These are phyloP conservation scores for Triplophysa rosa DNA, from an alignment of 2,113 vertebrate species.

Conservation along the genomic window DNA sequence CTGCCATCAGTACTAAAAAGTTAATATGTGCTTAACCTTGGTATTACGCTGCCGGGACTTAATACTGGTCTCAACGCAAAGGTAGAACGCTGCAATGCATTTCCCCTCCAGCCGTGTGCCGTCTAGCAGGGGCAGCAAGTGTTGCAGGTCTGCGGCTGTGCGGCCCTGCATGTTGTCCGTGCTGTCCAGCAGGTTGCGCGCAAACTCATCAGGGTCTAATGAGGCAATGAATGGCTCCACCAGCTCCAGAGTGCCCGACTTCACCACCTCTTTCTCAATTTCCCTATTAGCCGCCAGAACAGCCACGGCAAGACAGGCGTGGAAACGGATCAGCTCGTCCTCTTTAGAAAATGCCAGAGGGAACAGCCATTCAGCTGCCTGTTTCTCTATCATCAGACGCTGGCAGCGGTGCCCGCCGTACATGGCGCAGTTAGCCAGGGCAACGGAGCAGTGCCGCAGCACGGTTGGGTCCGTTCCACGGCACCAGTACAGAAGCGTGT, in stretches of 20 bases:
- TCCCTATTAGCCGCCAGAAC: conserved; percentile 92
- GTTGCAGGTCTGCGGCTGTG: conserved; percentile 88
- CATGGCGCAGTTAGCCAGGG: conserved; percentile 95
- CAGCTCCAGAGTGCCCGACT: conserved; percentile 91
- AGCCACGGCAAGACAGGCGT: conserved; percentile 89
- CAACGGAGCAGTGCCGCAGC: conserved; percentile 91
- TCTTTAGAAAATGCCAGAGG: conserved; percentile 93
- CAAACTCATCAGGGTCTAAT: conserved; percentile 86
- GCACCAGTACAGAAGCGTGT: conserved; percentile 94
- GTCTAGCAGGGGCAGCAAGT: conserved; percentile 87
- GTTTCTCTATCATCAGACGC: conserved; percentile 93
- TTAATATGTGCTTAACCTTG: conserved; percentile 76
- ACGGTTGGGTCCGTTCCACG: conserved; percentile 84
- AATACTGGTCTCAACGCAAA: conserved; percentile 89
- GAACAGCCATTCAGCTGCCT: conserved; percentile 93
- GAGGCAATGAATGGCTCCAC: conserved; percentile 96
- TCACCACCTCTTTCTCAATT: conserved; percentile 93
- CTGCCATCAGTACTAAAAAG: not conserved
- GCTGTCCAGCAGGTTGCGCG: conserved; percentile 82
- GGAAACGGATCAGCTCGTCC: conserved; percentile 87
- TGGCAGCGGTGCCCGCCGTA: conserved; percentile 90
- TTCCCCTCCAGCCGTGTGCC: conserved; percentile 90
- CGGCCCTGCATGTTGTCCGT: conserved; percentile 87
- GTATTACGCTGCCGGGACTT: conserved; percentile 91
- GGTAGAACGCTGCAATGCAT: conserved; percentile 94